Evolutionary conservation across 2,113 vertebrate genomes (phyloP).

Genomic region (Boulengerochromis microlepis): DNA sequence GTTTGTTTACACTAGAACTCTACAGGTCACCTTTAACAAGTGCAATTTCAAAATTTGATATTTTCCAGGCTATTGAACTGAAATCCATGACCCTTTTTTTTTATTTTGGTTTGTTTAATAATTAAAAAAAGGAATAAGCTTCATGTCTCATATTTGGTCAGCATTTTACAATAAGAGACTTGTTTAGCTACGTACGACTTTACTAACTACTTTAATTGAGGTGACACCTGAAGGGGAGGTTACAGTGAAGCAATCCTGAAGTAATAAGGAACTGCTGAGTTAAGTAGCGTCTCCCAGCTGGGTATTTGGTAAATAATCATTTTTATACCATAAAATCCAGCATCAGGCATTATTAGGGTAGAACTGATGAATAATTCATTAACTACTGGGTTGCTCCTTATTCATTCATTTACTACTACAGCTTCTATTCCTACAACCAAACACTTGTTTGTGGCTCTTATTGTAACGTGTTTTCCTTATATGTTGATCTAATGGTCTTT

Average conservation of each 20-base stretch:
- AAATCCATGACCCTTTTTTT: neutral
- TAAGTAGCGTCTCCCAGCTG: neutral
- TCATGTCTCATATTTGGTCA: neutral
- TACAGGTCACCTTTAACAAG: neutral
- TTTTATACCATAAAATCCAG: neutral
- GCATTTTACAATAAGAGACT: neutral
- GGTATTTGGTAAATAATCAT: neutral
- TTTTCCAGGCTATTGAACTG: neutral
- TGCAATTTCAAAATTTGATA: neutral
- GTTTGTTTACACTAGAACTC: neutral
- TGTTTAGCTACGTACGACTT: neutral
- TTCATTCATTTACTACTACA: neutral
- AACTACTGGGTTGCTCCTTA: neutral
- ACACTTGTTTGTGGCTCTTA: neutral
- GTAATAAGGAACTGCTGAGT: neutral
- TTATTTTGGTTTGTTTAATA: neutral
- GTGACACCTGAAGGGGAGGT: neutral
- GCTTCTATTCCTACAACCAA: neutral
- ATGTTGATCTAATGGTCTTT: neutral
- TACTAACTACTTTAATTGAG: neutral
- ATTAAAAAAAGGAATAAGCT: neutral
- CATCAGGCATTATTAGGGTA: neutral
- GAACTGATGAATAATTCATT: neutral
- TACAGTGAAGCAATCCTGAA: neutral
- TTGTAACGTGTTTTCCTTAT: neutral